Evolutionary conservation across 2,888 invertebrate genomes (phyloP).

Genomic region (Lycophotia porphyrea): DNA sequence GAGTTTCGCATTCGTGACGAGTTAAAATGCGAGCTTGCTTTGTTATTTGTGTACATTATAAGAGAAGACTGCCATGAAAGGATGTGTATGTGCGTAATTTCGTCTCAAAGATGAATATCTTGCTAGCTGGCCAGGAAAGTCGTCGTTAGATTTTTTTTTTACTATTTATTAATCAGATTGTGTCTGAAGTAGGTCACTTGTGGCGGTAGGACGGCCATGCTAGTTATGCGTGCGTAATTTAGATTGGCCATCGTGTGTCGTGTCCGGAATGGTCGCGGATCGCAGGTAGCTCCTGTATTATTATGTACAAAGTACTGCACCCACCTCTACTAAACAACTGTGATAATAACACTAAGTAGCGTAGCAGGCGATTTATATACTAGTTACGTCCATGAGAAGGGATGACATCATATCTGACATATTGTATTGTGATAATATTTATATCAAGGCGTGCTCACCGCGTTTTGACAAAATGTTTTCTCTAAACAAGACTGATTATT

Average conservation of each 20-base stretch:
- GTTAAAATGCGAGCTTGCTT: conserved; percentile 83
- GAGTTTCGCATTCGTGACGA: conserved; percentile 81
- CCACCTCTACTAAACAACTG: conserved; percentile 91
- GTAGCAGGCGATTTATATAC: conserved; percentile 90
- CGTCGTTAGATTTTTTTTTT: conserved; percentile 72
- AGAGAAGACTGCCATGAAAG: conserved; percentile 88
- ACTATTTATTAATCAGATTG: conserved; percentile 74
- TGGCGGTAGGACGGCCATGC: conserved; percentile 75
- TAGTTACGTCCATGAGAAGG: conserved; percentile 90
- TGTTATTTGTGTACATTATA: conserved; percentile 89
- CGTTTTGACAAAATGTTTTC: conserved; percentile 88
- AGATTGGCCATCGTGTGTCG: conserved; percentile 79
- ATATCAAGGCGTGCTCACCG: conserved; percentile 82
- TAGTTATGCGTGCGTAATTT: conserved; percentile 80
- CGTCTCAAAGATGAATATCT: conserved; percentile 86
- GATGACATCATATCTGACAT: conserved; percentile 91
- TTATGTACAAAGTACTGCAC: conserved; percentile 90
- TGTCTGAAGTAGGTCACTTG: conserved; percentile 73
- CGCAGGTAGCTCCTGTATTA: conserved; percentile 88
- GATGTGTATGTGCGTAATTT: conserved; percentile 85
- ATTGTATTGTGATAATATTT: conserved; percentile 89
- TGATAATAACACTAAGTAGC: conserved; percentile 91
- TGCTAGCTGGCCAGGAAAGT: conserved; percentile 78
- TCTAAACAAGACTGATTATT: conserved; percentile 91
- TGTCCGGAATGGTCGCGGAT: conserved; percentile 84